Percentiles rank a stretch among this genome's conserved stretches.
Conservation (phyloP, 2,113 vertebrate genomes). For the Actenoides lindsayi region DNA sequence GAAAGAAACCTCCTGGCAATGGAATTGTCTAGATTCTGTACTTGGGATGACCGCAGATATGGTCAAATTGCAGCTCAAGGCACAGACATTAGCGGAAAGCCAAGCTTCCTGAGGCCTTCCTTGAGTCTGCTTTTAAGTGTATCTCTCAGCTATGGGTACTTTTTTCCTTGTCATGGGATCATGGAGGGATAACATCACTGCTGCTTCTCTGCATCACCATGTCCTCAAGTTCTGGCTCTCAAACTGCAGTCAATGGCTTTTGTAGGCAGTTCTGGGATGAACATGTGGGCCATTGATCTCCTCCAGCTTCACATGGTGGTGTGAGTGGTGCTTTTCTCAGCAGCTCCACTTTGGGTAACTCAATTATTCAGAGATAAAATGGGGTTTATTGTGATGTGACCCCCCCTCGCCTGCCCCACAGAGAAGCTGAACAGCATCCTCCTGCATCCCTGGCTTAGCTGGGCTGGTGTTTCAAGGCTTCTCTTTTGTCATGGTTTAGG, state of each 20-base stretch:
- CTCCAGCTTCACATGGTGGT: neutral
- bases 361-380: neutral
- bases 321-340: neutral
- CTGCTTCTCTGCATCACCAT: neutral
- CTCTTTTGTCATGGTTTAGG: no score
- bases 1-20: neutral
- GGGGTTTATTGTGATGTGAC: neutral
- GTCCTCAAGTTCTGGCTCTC: neutral
- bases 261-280: neutral
- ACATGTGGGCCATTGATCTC: neutral
- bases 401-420: neutral
- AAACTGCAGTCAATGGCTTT: neutral
- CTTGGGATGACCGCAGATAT: neutral
- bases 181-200: neutral
- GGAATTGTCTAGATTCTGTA: neutral
- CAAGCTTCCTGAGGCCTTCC: neutral
- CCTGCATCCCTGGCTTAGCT: fast-evolving
- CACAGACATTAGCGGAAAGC: neutral
- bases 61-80: neutral
- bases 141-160: neutral
- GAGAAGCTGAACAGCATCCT: neutral
- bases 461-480: neutral
- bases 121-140: fast-evolving
- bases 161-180: fast-evolving
- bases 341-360: neutral